Evolutionary conservation across 1,140 invertebrate species (phyloP).

Genomic region (Tribolium castaneum): DNA sequence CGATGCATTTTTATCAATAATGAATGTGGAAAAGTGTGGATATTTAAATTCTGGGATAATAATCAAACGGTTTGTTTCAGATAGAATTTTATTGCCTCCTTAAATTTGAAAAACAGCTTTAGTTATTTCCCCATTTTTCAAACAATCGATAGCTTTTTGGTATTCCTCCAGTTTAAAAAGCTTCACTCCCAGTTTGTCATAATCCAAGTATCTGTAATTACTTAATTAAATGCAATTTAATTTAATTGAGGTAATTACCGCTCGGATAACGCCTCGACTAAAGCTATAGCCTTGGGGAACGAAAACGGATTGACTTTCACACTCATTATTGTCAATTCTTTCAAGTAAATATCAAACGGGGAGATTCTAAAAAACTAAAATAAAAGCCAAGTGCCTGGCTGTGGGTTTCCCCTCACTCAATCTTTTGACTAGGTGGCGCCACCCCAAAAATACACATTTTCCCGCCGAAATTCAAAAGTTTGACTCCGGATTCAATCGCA

Average conservation of each 20-base stretch:
- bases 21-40: too few relatives aligned
- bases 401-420: slow-evolving; percentile 54
- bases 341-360: slow-evolving; percentile 71
- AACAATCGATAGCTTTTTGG: slow-evolving; percentile 67
- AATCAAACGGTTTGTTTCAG: not conserved
- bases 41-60: not conserved
- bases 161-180: slow-evolving; percentile 71
- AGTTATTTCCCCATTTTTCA: slow-evolving; percentile 71
- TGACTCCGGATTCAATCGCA: slow-evolving; percentile 68
- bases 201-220: slow-evolving; percentile 68
- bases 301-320: slow-evolving; percentile 76
- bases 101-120: slow-evolving; percentile 75
- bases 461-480: slow-evolving; percentile 66
- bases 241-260: slow-evolving; percentile 53
- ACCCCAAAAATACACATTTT: slow-evolving; percentile 71
- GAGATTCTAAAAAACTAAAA: slow-evolving; percentile 68
- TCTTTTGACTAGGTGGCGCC: slow-evolving; percentile 64
- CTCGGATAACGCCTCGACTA: slow-evolving; percentile 72
- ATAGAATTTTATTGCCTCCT: not conserved
- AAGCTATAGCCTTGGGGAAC: slow-evolving; percentile 72
- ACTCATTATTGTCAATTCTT: slow-evolving; percentile 73
- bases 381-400: not conserved
- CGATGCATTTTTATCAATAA: not conserved
- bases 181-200: slow-evolving; percentile 73
- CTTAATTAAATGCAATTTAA: not conserved